A percentile compares a stretch with the other conserved stretches of the same genome.
Evolutionary conservation across 1,140 invertebrate species (phyloP).

Genomic region (Penaeus japonicus): DNA sequence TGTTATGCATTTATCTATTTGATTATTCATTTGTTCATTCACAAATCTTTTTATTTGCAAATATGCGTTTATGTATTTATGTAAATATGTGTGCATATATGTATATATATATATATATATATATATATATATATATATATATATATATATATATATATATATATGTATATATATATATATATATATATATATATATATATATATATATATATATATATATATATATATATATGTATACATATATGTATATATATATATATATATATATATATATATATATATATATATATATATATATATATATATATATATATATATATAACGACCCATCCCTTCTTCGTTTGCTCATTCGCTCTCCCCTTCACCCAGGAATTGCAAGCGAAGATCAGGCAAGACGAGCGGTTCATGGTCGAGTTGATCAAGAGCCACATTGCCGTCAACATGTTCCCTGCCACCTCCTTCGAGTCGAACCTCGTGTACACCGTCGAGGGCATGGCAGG

Average conservation of each 20-base stretch:
- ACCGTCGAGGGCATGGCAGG: constrained; percentile 61
- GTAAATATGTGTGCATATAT: neutral
- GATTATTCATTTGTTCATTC: no score
- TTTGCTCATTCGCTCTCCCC: no score
- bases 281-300: neutral
- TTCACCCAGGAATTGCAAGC: constrained; percentile 50
- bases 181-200: neutral
- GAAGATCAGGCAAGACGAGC: constrained; percentile 62
- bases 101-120: neutral
- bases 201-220: neutral
- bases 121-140: neutral
- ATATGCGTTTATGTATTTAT: no score
- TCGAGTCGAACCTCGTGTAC: constrained; percentile 64
- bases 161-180: neutral
- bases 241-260: neutral
- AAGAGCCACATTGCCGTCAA: constrained; percentile 65
- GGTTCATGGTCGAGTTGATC: constrained; percentile 63
- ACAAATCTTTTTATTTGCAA: no score
- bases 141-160: neutral
- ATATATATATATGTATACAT: neutral
- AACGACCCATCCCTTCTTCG: neutral
- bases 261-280: neutral
- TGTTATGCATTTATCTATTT: no score
- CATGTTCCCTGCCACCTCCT: constrained; percentile 64
- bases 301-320: neutral